Evolutionary conservation across 2,888 invertebrate species (phyloP), one percentile per base, ranked within the genome.

Genomic region (Trimorus sp.): DNA sequence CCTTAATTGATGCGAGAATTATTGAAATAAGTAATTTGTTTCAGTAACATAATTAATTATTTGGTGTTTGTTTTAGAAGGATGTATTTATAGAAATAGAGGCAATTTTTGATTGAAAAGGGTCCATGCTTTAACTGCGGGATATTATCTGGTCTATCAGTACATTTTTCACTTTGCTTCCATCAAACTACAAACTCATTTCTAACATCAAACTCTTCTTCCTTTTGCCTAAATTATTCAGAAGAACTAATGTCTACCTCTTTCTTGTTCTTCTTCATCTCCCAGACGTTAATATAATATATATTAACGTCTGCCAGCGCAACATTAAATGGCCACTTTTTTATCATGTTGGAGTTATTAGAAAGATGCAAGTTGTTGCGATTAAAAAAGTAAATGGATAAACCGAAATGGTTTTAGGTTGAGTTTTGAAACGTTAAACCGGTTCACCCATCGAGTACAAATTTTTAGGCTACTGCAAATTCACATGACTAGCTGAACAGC

Each of bases 341-440:
- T 51, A 59, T 14, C 8, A n/a, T 54, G 37, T 26, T 51, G 36
- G 38, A 37, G 56, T 60, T 45, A 78, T 78, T 70, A 78, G 65
- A 78, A 78, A 71, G 45, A 59, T 65, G 77, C 70, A 70, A 70
- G 77, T 65, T 78, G 76, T 77, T 63, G 62, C 63, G 59, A 9
- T 38, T 7, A 38, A 63, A 71, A 68, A 77, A 49, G 49, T 42
- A 7, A 74, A 65, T 37, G 51, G 48, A 74, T 58, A 65, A 75
- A 60, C 42, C 59, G 4, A 36, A 60, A 62, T 48, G 6, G 36
- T 59, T 38, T 49, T 49, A 12, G 7, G 60, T 54, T 49, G 36
- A 51, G 65, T 65, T 69, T 69, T 40, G 59, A 40, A 42, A 49
- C 53, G 53, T 42, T 42, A 75, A 78, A 78, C 70, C 70, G 70